These are phyloP conservation scores for Malurus cyaneus DNA, from an alignment of 2,113 vertebrate genomes.

Conservation along the genomic window DNA sequence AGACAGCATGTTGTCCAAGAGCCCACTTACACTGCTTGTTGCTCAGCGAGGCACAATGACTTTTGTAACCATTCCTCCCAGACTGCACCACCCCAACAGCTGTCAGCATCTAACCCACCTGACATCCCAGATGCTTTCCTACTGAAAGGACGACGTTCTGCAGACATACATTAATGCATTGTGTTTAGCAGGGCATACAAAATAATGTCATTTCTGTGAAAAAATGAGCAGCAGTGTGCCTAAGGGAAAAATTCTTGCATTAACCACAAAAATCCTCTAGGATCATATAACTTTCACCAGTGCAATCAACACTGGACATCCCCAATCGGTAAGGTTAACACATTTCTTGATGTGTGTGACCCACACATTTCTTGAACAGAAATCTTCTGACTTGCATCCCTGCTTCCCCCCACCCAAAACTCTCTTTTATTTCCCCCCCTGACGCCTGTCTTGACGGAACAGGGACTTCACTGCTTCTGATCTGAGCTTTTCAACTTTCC, in stretches of 20 bases:
- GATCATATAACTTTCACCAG: background rate
- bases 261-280: background rate
- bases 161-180: background rate
- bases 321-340: background rate
- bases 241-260: background rate
- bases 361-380: background rate
- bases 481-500: background rate
- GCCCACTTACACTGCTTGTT: background rate
- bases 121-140: background rate
- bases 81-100: background rate
- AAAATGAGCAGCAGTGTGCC: background rate
- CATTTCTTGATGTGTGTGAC: background rate
- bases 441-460: background rate
- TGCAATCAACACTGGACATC: background rate
- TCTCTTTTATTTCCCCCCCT: too few species aligned
- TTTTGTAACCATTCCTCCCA: background rate
- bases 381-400: background rate
- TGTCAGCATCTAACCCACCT: background rate
- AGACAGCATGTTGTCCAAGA: background rate
- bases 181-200: background rate
- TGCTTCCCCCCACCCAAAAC: rapidly evolving
- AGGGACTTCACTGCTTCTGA: background rate
- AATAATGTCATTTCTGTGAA: background rate
- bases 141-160: background rate
- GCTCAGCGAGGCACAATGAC: background rate